Base-by-base conservation (phyloP, 2,113 vertebrate species). In the Cheirogaleus medius region DNA sequence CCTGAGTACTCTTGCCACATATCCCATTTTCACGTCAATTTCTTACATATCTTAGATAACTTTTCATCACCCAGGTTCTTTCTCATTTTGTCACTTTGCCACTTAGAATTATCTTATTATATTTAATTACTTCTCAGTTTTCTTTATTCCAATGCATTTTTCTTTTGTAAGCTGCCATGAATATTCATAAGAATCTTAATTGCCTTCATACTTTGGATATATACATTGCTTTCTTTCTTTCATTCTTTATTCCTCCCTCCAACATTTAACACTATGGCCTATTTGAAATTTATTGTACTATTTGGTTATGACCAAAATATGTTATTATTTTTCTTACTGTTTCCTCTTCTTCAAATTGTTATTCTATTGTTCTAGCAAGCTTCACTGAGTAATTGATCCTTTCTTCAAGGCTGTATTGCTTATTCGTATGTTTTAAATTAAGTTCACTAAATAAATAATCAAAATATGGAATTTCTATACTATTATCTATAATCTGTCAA, bases 281-380 rank as follows among this genome's bases (percentile, higher is more conserved):
- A 69, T 82, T 8, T 87, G 37, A 73, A 90, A 66, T 74, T 54
- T 82, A 94, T 42, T 63, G 6, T 9, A 87, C 42, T 85, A 81
- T 63, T 95, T 56, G 66, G 29, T 96, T 94, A 95, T 56, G 47
- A 85, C 32, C 20, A 85, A 91, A 91, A 95, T 85, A 32, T 78
- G 49, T 73, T 44, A 54, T 69, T 84, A 18, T 87, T 47, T 54
- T 74, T 71, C 29, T 77, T 85, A 73, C 29, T 89, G 20, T 77
- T 49, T 63, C 81, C 8, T 86, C 52, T 92, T 87, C 39, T 73
- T 80, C 14, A 56, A 82, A 37, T 32, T 94, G 15, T 82, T 83
- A 52, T 66, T 87, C 68, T 56, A 71, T 56, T 80, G 3, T 52
- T 78, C 54, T 49, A 56, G 27, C 49, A 97, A 71, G 12, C 82